Conservation (phyloP, 2,113 vertebrate genomes). For the Apaloderma vittatum region DNA sequence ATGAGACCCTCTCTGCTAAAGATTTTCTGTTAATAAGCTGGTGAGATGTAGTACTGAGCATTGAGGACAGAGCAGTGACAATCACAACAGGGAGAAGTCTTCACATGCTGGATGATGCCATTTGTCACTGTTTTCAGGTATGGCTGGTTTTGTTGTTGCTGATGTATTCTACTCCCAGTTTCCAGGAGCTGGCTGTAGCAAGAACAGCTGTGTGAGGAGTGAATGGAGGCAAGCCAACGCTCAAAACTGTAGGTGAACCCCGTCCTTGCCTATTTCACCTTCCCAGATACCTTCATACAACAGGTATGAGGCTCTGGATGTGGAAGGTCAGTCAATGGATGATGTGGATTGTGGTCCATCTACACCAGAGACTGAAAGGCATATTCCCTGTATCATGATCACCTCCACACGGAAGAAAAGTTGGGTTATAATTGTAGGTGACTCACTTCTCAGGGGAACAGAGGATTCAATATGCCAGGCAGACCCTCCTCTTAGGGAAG, state of each 20-base stretch:
- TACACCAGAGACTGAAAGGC: not conserved
- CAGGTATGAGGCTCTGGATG: not conserved
- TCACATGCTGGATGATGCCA: accelerated
- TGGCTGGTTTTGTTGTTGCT: not conserved
- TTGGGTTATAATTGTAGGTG: not conserved
- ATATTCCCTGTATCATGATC: too few relatives aligned
- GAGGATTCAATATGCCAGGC: too few relatives aligned
- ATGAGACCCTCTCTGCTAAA: not conserved
- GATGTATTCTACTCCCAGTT: accelerated
- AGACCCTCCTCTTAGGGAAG: not conserved
- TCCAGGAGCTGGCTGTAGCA: accelerated
- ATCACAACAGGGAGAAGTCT: not conserved
- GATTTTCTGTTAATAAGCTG: not conserved
- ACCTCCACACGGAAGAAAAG: not conserved
- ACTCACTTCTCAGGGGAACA: too few relatives aligned
- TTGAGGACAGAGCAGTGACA: not conserved
- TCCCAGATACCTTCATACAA: not conserved
- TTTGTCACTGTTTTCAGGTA: not conserved
- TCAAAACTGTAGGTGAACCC: not conserved
- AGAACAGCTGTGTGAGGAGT: not conserved
- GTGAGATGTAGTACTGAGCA: not conserved
- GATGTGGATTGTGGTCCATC: not conserved
- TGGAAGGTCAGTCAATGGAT: not conserved
- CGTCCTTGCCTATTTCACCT: not conserved
- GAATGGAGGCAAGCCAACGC: not conserved